phyloP scores from a whole-genome alignment of 1,140 invertebrate genomes.

The Drosophila sp. region DNA sequence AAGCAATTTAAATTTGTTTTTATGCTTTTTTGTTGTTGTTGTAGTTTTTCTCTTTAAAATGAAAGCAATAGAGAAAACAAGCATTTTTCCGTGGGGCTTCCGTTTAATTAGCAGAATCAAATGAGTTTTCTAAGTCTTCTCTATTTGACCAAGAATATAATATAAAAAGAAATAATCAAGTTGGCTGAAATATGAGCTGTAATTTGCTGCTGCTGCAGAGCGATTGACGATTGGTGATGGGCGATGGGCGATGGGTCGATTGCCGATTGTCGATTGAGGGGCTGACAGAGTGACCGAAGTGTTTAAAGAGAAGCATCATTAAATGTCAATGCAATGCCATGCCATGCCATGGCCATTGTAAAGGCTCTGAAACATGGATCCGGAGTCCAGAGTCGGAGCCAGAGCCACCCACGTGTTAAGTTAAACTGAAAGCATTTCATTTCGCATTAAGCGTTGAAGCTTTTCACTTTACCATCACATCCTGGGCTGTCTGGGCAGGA shows the following conservation, averaged over 20 bases:
- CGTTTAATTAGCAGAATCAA: constrained; percentile 11
- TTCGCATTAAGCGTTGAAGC: constrained; percentile 65
- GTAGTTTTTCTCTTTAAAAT: not conserved
- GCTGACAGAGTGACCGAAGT: constrained; percentile 8
- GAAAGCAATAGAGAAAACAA: not conserved
- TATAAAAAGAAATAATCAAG: not conserved
- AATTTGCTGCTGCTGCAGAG: not conserved
- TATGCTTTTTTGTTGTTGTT: not conserved
- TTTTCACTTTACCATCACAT: constrained; percentile 55
- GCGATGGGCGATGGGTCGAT: not conserved
- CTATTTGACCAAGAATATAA: not conserved
- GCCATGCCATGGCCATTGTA: not conserved
- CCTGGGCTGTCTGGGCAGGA: constrained; percentile 17
- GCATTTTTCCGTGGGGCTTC: not conserved
- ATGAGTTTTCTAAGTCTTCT: constrained; percentile 4
- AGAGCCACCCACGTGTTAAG: constrained; percentile 51
- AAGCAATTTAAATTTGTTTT: not conserved
- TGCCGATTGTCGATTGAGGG: not conserved
- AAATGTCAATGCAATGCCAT: constrained; percentile 43
- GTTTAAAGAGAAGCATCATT: constrained; percentile 37
- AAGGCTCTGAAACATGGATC: too few relatives aligned
- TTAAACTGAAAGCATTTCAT: constrained; percentile 62
- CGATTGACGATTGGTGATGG: too few relatives aligned
- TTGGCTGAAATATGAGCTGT: not conserved
- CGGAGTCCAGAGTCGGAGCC: not conserved